phyloP scores from a whole-genome alignment of 2,113 vertebrate species.

The Lanius collurio region DNA sequence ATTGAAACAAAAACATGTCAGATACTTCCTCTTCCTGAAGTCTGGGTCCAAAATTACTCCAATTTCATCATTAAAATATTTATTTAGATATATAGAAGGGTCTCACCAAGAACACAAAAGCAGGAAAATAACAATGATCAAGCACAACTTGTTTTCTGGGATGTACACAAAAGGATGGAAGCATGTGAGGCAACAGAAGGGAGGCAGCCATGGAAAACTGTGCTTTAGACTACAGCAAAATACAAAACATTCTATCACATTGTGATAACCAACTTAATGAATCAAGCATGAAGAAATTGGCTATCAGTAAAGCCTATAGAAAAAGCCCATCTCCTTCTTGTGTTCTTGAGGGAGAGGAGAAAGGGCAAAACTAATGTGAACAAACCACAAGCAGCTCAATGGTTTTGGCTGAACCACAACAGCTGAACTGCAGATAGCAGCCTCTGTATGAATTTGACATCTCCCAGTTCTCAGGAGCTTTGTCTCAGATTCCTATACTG shows the following conservation, averaged over 20 bases:
- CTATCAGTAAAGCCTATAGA: neutral
- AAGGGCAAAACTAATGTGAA: neutral
- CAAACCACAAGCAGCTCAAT: neutral
- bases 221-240: neutral
- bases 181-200: neutral
- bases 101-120: neutral
- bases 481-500: neutral
- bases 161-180: neutral
- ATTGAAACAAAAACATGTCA: neutral
- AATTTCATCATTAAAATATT: neutral
- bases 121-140: neutral
- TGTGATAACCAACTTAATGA: neutral
- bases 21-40: neutral
- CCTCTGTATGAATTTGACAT: neutral
- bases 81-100: neutral
- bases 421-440: neutral
- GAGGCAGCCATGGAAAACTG: neutral
- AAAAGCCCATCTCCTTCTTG: neutral
- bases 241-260: neutral
- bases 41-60: neutral
- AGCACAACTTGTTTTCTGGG: neutral
- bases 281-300: neutral
- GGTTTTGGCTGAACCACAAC: neutral
- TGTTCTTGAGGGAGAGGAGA: neutral
- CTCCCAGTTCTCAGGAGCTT: neutral